Evolutionary conservation across 2,797 vertebrate species (phyloP).

Genomic region (Muscicapa striata): DNA sequence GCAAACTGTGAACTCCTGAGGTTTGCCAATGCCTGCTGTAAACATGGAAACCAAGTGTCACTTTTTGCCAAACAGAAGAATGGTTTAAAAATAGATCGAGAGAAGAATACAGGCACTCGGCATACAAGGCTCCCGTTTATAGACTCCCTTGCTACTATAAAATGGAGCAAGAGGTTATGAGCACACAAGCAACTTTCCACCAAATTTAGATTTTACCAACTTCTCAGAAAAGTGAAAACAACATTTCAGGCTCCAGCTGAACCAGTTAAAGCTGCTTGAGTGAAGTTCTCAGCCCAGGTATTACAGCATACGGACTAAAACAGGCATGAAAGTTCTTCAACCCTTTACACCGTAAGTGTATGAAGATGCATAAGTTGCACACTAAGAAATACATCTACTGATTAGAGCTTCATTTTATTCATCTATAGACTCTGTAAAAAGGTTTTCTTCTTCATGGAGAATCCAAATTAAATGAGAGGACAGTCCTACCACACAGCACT

Average conservation of each 20-base stretch:
- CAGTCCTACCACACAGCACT: neutral
- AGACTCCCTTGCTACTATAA: slow-evolving; percentile 47
- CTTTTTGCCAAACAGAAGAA: slow-evolving; percentile 68
- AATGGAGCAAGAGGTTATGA: slow-evolving; percentile 34
- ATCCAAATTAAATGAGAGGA: neutral
- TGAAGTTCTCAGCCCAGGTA: neutral
- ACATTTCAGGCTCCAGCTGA: neutral
- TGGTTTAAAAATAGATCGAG: slow-evolving; percentile 64
- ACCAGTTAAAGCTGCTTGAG: neutral
- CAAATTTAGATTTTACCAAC: slow-evolving; percentile 50
- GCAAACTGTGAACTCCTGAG: slow-evolving; percentile 67
- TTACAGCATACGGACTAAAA: neutral
- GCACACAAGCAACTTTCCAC: neutral
- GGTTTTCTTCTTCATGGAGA: neutral
- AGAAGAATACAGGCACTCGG: slow-evolving; percentile 35
- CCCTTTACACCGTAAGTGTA: neutral
- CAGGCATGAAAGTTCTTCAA: neutral
- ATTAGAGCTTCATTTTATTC: neutral
- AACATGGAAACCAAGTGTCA: slow-evolving; percentile 66
- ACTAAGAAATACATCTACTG: neutral
- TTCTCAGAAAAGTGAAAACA: slow-evolving; percentile 35
- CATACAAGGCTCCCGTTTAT: slow-evolving; percentile 35
- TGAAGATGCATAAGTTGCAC: neutral
- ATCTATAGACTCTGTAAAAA: neutral
- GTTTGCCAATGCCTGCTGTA: slow-evolving; percentile 67